A percentile compares a stretch with the other conserved stretches of the same genome.
Evolutionary conservation across 2,797 vertebrate species (phyloP).

Genomic region (Melopsittacus undulatus): DNA sequence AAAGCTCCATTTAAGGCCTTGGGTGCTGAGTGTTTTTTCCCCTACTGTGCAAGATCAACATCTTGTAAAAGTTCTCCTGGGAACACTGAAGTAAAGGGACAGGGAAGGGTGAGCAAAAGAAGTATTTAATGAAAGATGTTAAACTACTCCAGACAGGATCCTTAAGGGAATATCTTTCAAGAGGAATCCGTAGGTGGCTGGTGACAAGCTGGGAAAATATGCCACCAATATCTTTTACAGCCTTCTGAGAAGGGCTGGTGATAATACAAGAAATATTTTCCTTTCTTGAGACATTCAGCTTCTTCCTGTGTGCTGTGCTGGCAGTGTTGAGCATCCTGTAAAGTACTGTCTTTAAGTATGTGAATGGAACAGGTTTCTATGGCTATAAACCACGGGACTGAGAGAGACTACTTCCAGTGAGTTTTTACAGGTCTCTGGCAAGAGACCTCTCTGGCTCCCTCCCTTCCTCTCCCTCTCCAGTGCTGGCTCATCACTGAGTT

Average conservation of each 20-base stretch:
- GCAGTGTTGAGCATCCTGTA: not conserved
- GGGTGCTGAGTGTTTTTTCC: not conserved
- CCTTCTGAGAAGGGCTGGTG: not conserved
- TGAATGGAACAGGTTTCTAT: not conserved
- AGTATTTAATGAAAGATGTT: constrained; percentile 16
- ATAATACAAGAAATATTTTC: not conserved
- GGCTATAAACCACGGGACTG: not conserved
- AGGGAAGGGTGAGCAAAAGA: not conserved
- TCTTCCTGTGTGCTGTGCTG: not conserved
- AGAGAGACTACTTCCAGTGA: not conserved
- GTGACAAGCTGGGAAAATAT: constrained; percentile 38
- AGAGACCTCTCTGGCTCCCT: not conserved
- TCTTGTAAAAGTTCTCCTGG: constrained; percentile 13
- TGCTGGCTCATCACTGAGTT: not conserved
- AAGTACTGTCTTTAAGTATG: not conserved
- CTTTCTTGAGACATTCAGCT: not conserved
- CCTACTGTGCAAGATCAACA: not conserved
- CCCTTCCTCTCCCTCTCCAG: not conserved
- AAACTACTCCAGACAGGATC: not conserved
- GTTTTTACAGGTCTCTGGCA: not conserved
- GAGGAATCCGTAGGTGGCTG: not conserved
- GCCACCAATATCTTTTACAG: not conserved
- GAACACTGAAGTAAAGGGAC: not conserved
- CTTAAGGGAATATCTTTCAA: constrained; percentile 32
- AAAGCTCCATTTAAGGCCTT: not conserved